These are phyloP conservation scores for Nasonovia ribisnigri DNA, from an alignment of 2,888 invertebrate genomes.

Conservation along the genomic window DNA sequence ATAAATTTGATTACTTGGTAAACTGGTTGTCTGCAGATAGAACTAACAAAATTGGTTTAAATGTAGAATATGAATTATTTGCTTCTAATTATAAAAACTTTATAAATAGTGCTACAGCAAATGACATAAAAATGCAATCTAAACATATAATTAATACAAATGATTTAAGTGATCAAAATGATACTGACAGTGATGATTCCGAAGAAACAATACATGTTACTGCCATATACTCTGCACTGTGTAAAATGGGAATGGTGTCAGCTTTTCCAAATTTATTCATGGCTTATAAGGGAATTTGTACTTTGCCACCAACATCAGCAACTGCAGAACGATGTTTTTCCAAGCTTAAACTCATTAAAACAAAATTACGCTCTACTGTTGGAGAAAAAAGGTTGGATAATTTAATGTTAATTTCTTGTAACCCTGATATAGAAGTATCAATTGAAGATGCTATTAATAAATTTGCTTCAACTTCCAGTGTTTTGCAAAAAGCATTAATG, in stretches of 20 bases:
- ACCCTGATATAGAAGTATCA: slow-evolving; percentile 5
- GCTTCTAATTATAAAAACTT: slow-evolving; percentile 15
- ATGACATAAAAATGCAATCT: background rate
- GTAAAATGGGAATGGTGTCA: background rate
- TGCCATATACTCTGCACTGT: background rate
- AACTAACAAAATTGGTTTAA: background rate
- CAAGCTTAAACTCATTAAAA: slow-evolving; percentile 7
- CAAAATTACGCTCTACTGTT: background rate
- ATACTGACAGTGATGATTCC: background rate
- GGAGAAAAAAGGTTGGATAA: slow-evolving; percentile 19
- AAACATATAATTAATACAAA: background rate
- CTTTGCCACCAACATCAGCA: slow-evolving; percentile 3
- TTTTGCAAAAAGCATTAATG: slow-evolving; percentile 32
- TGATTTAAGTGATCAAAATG: background rate
- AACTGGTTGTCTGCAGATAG: background rate
- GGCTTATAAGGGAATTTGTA: background rate
- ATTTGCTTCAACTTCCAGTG: slow-evolving; percentile 18
- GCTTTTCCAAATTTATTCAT: slow-evolving; percentile 19
- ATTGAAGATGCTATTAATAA: slow-evolving; percentile 25
- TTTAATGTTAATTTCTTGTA: slow-evolving; percentile 32
- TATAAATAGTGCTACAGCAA: background rate
- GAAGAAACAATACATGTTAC: slow-evolving; percentile 6
- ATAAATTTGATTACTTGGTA: background rate
- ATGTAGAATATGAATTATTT: slow-evolving; percentile 17
- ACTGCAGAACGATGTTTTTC: slow-evolving; percentile 26